Percentiles rank a stretch among this genome's conserved stretches.
Conservation (phyloP, 2,113 vertebrate species). For the Panthera leo region DNA sequence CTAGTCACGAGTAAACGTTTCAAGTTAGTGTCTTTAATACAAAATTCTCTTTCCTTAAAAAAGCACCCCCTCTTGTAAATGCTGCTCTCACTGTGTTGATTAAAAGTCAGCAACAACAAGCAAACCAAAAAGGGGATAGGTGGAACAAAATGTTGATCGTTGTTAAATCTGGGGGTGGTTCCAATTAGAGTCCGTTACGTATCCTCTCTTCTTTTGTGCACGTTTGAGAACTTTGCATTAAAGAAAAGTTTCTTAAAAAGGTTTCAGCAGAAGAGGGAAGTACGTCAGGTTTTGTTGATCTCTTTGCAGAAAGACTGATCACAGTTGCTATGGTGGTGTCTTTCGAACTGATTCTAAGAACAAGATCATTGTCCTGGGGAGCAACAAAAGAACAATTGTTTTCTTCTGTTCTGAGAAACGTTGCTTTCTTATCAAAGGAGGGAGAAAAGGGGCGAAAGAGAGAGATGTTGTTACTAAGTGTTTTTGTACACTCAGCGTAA, state of each 20-base stretch:
- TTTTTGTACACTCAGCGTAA: neutral
- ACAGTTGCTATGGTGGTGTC: neutral
- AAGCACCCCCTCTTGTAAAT: neutral
- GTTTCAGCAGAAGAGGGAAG: neutral
- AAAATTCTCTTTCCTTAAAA: neutral
- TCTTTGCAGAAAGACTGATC: neutral
- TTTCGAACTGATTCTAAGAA: neutral
- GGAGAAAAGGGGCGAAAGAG: neutral
- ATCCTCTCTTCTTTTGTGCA: neutral
- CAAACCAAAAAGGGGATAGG: neutral
- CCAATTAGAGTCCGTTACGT: neutral
- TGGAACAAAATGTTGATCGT: neutral
- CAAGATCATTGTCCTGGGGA: constrained; percentile 20
- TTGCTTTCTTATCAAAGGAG: neutral
- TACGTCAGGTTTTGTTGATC: neutral
- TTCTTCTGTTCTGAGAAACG: neutral
- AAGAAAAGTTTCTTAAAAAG: neutral
- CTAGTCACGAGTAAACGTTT: neutral
- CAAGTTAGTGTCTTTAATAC: neutral
- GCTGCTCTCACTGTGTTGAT: neutral
- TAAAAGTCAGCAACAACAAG: constrained; percentile 8
- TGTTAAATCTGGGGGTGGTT: neutral
- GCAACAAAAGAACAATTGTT: neutral
- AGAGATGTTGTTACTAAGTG: neutral
- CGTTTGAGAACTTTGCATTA: neutral